A percentile compares a stretch with the other conserved stretches of the same genome.
These are phyloP conservation scores for Oscheius sp. DNA, from an alignment of 2,888 invertebrate genomes.

Conservation along the genomic window DNA sequence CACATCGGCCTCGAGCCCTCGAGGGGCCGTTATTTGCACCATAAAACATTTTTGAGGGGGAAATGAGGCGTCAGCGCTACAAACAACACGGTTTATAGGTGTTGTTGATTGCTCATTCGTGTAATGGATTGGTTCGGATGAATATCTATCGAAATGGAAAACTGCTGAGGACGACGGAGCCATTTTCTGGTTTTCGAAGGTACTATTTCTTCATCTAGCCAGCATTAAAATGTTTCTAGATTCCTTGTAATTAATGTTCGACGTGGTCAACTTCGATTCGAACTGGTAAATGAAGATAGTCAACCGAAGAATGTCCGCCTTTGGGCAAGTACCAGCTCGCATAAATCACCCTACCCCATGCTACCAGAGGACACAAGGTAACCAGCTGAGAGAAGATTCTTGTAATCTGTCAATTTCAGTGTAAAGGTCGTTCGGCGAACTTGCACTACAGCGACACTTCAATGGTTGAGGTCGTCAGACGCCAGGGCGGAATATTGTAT, in stretches of 20 bases:
- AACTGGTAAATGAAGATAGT: slow-evolving; percentile 59
- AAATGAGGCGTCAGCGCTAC: neutral
- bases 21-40: neutral
- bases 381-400: neutral
- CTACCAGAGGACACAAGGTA: slow-evolving; percentile 63
- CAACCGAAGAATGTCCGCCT: slow-evolving; percentile 42
- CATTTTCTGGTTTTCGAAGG: slow-evolving; percentile 58
- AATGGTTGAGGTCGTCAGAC: slow-evolving; percentile 55
- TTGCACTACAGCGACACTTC: slow-evolving; percentile 44
- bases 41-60: neutral
- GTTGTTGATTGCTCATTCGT: slow-evolving; percentile 57
- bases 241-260: slow-evolving; percentile 55
- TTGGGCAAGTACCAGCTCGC: slow-evolving; percentile 51
- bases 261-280: slow-evolving; percentile 52
- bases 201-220: neutral
- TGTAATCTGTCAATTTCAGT: slow-evolving; percentile 39
- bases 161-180: slow-evolving; percentile 51
- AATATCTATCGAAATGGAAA: slow-evolving; percentile 54
- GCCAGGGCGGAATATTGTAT: slow-evolving; percentile 54
- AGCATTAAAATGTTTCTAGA: slow-evolving; percentile 26
- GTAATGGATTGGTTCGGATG: slow-evolving; percentile 55
- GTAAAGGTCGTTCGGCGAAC: slow-evolving; percentile 46
- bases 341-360: slow-evolving; percentile 56
- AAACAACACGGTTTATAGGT: slow-evolving; percentile 39
- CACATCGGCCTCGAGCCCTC: slow-evolving; percentile 18